These are phyloP conservation scores for Nothobranchius kuhntae DNA, from an alignment of 2,113 vertebrate species.

Conservation along the genomic window DNA sequence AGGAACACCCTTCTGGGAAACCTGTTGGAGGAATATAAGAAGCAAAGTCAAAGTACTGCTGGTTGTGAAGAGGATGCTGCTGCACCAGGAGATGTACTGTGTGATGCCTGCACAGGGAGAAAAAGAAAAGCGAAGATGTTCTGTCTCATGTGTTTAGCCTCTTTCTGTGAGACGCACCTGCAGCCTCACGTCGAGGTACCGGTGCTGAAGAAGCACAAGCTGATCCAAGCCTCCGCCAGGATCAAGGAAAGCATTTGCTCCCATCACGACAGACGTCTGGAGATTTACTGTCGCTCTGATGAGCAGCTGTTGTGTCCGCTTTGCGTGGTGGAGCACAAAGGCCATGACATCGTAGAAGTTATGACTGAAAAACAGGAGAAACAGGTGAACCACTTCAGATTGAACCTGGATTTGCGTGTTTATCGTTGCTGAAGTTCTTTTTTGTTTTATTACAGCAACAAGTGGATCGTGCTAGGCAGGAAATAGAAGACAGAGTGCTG, in stretches of 20 bases:
- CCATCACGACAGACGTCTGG: slow-evolving; percentile 40
- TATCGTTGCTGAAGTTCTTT: neutral
- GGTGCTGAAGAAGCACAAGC: slow-evolving; percentile 38
- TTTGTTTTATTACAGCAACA: slow-evolving; percentile 37
- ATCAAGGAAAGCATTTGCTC: slow-evolving; percentile 45
- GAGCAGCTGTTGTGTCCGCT: slow-evolving; percentile 41
- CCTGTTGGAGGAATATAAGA: slow-evolving; percentile 32
- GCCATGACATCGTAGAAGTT: slow-evolving; percentile 38
- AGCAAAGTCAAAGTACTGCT: neutral
- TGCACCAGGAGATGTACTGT: slow-evolving; percentile 32
- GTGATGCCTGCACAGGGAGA: slow-evolving; percentile 47
- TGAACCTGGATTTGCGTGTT: neutral
- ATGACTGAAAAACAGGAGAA: slow-evolving; percentile 14
- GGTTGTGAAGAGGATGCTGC: neutral
- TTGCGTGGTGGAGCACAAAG: slow-evolving; percentile 47
- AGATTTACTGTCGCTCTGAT: slow-evolving; percentile 55
- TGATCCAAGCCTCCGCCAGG: slow-evolving; percentile 33
- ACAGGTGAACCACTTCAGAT: slow-evolving; percentile 26
- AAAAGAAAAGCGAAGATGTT: slow-evolving; percentile 49
- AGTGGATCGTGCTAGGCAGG: slow-evolving; percentile 7
- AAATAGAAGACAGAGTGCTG: slow-evolving; percentile 14
- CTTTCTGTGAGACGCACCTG: slow-evolving; percentile 51
- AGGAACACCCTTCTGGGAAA: slow-evolving; percentile 46
- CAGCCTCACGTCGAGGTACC: slow-evolving; percentile 43
- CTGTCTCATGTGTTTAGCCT: slow-evolving; percentile 49